These are phyloP conservation scores for Apotomis capreana DNA, from an alignment of 2,888 invertebrate genomes.

Conservation along the genomic window DNA sequence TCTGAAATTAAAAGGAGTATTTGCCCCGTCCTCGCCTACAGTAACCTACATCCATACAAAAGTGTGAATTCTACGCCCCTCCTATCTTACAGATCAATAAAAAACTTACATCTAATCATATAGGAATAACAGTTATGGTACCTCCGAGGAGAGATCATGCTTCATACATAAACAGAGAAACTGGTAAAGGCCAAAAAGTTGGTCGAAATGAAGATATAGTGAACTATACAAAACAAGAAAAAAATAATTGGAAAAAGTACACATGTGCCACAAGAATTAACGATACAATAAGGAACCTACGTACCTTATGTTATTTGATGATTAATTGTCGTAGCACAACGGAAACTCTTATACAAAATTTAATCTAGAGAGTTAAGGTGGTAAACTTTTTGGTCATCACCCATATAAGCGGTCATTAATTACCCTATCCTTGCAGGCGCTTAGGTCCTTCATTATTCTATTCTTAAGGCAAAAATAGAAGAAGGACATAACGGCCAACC, in stretches of 20 bases:
- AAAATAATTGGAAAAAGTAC: too few species aligned
- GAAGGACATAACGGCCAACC: background rate
- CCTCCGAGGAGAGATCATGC: slow-evolving; percentile 46
- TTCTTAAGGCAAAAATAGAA: background rate
- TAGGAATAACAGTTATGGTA: slow-evolving; percentile 40
- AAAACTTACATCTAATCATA: slow-evolving; percentile 48
- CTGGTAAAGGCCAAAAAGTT: too few species aligned
- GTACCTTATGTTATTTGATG: too few species aligned
- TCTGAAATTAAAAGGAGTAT: slow-evolving; percentile 36
- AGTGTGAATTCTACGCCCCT: slow-evolving; percentile 54
- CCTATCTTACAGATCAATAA: slow-evolving; percentile 45
- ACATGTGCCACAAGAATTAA: too few species aligned
- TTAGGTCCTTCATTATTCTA: background rate
- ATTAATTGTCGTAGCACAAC: too few species aligned
- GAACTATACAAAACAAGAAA: too few species aligned
- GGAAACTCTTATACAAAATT: too few species aligned
- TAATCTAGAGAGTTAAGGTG: too few species aligned
- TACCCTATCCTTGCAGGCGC: background rate
- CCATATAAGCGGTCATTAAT: background rate
- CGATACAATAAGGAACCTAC: too few species aligned
- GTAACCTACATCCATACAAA: slow-evolving; percentile 51
- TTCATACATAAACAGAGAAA: slow-evolving; percentile 30
- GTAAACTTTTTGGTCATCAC: too few species aligned
- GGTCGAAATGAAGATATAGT: too few species aligned
- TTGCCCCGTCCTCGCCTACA: slow-evolving; percentile 24